Evolutionary conservation across 2,888 invertebrate species (phyloP), one percentile per base, ranked within the genome.

Genomic region (Eustalomyia histrio): DNA sequence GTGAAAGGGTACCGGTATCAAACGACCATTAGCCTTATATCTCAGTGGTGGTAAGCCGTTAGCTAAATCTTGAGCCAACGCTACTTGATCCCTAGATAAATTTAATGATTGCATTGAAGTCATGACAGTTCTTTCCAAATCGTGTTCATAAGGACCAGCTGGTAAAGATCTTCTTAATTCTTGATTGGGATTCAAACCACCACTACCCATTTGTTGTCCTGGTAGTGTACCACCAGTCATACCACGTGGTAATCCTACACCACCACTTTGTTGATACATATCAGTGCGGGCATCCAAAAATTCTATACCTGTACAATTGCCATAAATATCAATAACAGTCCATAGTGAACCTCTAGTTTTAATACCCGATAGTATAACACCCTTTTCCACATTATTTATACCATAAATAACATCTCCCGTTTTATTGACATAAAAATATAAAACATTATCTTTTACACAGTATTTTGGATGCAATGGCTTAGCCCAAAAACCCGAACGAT

Each of bases 401-500:
- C 98, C 97, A 88, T 97, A 99, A 89, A 97, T 95, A 0, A 99
- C 97, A 88, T 99, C 98, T 0, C 99, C 99, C 8, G 95, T 94
- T 0, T 95, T 93, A 75, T 96, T 97, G 9, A 98, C 97, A 91
- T 97, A 97, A 91, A 97, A 99, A 90, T 96, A 96, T 0, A 99
- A 91, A 14, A 98, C 93, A 82, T 96, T 95, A 90, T 96, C 96
- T 86, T 95, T 94, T 84, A 96, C 96, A 89, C 96, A 96, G 90
- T 95, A 95, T 72, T 96, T 92, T 90, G 99, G 99, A 72, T 97
- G 96, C 47, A 99, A 91, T 0, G 99, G 99, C 90, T 99, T 99
- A 0, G 99, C 99, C 99, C 99, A 99, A 91, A 97, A 98, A 8
- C 99, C 99, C 0, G 97, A 96, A 88, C 97, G 97, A 91, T 97